Evolutionary conservation across 2,888 invertebrate genomes (phyloP).

Genomic region (Sinhomidia bicolor): DNA sequence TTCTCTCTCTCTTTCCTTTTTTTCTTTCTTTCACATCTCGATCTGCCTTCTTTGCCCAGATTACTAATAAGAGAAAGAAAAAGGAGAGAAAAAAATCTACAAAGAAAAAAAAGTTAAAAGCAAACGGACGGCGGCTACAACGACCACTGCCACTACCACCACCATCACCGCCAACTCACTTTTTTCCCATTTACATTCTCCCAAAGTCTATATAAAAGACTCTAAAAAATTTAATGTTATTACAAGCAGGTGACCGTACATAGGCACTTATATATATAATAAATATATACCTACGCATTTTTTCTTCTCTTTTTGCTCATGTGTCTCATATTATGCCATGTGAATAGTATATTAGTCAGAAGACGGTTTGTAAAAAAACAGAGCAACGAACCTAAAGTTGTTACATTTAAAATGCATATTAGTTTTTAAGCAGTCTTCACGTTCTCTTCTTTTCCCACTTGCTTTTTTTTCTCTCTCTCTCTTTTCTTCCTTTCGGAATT

Average conservation of each 20-base stretch:
- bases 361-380: too few species aligned
- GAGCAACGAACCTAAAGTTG: conserved; percentile 60
- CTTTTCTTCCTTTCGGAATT: not conserved
- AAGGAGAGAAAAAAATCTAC: not conserved
- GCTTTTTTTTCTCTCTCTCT: conserved; percentile 7
- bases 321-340: not conserved
- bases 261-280: too few species aligned
- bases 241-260: too few species aligned
- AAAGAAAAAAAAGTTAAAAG: not conserved
- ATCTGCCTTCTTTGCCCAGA: not conserved
- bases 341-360: conserved; percentile 8
- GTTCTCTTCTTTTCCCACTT: conserved; percentile 17
- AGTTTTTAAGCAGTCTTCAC: conserved; percentile 52
- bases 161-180: not conserved
- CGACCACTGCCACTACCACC: not conserved
- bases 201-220: too few species aligned
- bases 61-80: not conserved
- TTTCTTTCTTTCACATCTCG: too few species aligned
- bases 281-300: too few species aligned
- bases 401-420: conserved; percentile 73
- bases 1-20: too few species aligned
- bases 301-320: too few species aligned
- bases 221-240: too few species aligned
- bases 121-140: too few species aligned
- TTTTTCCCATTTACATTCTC: too few species aligned